A percentile compares a stretch with the other conserved stretches of the same genome.
These are phyloP conservation scores for Pterostichus madidus DNA, from an alignment of 2,888 invertebrate species.

Conservation along the genomic window DNA sequence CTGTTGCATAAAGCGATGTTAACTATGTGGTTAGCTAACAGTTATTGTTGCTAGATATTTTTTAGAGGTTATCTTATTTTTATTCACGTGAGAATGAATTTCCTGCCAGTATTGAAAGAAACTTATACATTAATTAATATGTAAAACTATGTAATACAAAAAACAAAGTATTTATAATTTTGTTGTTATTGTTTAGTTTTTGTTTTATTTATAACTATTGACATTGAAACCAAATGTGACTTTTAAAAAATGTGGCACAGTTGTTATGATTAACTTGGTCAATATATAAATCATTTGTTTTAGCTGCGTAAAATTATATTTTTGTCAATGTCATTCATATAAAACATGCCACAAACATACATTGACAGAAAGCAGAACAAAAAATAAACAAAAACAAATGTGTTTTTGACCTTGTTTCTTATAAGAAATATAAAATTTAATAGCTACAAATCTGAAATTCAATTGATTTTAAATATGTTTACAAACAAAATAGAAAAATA, in stretches of 20 bases:
- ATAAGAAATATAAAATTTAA: too few species aligned
- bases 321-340: conserved; percentile 2
- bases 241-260: neutral
- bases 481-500: too few species aligned
- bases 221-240: conserved; percentile 14
- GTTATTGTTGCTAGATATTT: too few species aligned
- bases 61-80: too few species aligned
- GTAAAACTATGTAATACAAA: neutral
- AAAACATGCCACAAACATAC: neutral
- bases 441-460: too few species aligned
- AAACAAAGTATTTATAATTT: neutral
- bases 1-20: too few species aligned
- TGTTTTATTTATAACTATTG: conserved; percentile 16
- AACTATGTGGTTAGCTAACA: too few species aligned
- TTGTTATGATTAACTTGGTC: conserved; percentile 6
- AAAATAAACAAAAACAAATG: too few species aligned
- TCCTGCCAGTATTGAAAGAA: too few species aligned
- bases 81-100: too few species aligned
- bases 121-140: conserved; percentile 17
- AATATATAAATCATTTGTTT: conserved; percentile 27
- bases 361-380: neutral
- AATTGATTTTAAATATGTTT: too few species aligned
- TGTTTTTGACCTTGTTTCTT: too few species aligned
- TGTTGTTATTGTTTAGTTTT: neutral
- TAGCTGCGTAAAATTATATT: conserved; percentile 19